Percentiles rank a stretch among this genome's conserved stretches.
These are phyloP conservation scores for Staurois parvus DNA, from an alignment of 2,797 vertebrate genomes.

Conservation along the genomic window DNA sequence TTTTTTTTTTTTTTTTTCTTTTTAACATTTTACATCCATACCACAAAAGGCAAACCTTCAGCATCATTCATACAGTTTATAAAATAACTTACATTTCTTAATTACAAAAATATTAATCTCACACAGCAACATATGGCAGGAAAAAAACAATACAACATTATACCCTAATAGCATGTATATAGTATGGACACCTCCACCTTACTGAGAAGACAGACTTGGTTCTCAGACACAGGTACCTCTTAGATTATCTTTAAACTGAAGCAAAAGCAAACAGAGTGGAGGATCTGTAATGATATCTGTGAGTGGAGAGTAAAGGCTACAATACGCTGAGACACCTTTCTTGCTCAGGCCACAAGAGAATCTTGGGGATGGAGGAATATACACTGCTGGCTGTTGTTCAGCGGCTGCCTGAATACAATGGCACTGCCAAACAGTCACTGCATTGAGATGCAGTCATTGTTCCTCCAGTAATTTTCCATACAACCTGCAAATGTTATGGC, in stretches of 20 bases:
- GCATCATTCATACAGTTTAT: slow-evolving; percentile 33
- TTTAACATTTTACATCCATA: neutral
- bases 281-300: neutral
- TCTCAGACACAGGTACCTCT: neutral
- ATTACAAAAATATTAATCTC: slow-evolving; percentile 48
- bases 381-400: too few species aligned
- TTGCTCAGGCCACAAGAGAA: too few species aligned
- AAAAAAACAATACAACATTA: neutral
- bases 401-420: too few species aligned
- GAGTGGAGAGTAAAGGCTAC: neutral
- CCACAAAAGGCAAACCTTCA: slow-evolving; percentile 15
- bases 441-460: too few species aligned
- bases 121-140: neutral
- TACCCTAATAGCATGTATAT: neutral
- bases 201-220: neutral
- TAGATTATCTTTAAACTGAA: neutral
- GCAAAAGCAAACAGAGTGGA: neutral
- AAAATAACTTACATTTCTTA: slow-evolving; percentile 33
- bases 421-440: too few species aligned
- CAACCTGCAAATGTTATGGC: too few species aligned
- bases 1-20: too few species aligned
- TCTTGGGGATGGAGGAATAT: too few species aligned
- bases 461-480: too few species aligned
- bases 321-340: too few species aligned
- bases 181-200: neutral